Percentiles rank a stretch among this genome's conserved stretches.
These are phyloP conservation scores for Caenorhabditis doughertyi DNA, from an alignment of 2,888 invertebrate genomes.

Conservation along the genomic window DNA sequence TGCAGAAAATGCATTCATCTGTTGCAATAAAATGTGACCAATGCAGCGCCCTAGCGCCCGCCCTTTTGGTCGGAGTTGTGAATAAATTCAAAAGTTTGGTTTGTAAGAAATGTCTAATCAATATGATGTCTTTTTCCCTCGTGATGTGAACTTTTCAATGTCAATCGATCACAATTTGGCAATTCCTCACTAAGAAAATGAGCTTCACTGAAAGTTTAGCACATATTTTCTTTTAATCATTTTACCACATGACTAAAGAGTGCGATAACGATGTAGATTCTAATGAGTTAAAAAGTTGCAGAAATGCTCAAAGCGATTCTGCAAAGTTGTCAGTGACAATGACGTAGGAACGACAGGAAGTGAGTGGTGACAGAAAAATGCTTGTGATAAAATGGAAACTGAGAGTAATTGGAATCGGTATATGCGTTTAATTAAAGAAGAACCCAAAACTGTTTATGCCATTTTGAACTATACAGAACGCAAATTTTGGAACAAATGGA, in stretches of 20 bases:
- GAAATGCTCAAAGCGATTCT: constrained; percentile 52
- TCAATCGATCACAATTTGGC: constrained; percentile 11
- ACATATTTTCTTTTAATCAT: constrained; percentile 23
- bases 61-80: too few species aligned
- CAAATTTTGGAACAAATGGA: constrained; percentile 32
- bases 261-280: constrained; percentile 3
- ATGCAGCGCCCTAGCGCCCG: neutral
- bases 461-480: constrained; percentile 55
- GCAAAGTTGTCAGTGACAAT: constrained; percentile 58
- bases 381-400: constrained; percentile 6
- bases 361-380: constrained; percentile 39
- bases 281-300: constrained; percentile 39
- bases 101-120: constrained; percentile 40
- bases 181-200: constrained; percentile 5
- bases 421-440: neutral
- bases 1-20: neutral
- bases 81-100: too few species aligned
- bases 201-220: constrained; percentile 26
- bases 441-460: constrained; percentile 45
- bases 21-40: constrained; percentile 1
- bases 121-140: constrained; percentile 42
- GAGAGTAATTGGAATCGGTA: constrained; percentile 6
- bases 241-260: constrained; percentile 43
- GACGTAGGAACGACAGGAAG: constrained; percentile 57
- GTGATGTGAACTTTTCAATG: constrained; percentile 31